Evolutionary conservation across 1,140 invertebrate genomes (phyloP).

Genomic region (Orchestia grillus): DNA sequence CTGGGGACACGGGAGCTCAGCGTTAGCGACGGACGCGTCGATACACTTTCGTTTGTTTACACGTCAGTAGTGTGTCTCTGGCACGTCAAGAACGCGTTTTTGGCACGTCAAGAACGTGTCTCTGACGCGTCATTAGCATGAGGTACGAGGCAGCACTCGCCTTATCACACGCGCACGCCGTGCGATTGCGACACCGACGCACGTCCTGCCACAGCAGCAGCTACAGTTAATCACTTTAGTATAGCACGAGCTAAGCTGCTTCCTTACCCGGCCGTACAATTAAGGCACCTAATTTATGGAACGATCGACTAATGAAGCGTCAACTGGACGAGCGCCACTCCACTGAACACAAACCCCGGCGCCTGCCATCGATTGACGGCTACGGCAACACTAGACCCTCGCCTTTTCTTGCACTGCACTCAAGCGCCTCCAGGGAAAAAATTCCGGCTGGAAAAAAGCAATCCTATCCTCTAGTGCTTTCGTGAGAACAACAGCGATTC

Average conservation of each 20-base stretch:
- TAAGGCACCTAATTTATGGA: slow-evolving; percentile 54
- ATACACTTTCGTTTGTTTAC: no score
- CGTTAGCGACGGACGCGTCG: no score
- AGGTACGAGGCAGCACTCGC: no score
- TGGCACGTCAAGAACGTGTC: no score
- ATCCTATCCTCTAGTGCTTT: not conserved
- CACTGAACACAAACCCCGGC: slow-evolving; percentile 22
- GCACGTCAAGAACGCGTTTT: no score
- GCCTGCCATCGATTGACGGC: slow-evolving; percentile 16
- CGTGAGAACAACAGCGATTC: not conserved
- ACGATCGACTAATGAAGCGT: slow-evolving; percentile 56
- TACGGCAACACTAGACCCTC: not conserved
- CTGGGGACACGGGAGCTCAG: no score
- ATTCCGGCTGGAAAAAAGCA: not conserved
- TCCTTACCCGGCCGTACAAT: slow-evolving; percentile 48
- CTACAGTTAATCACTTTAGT: slow-evolving; percentile 21
- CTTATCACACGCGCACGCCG: no score
- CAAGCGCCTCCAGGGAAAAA: not conserved
- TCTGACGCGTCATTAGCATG: no score
- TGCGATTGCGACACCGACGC: not conserved
- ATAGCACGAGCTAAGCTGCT: slow-evolving; percentile 29
- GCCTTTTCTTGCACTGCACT: not conserved
- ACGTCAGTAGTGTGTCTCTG: no score
- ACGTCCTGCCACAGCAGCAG: not conserved
- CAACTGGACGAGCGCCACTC: slow-evolving; percentile 41